Evolutionary conservation across 37 sponge, comb jelly and placozoan genomes (phyloP), one percentile per base, ranked within the genome.

Genomic region (Aphrocallistes beatrix): DNA sequence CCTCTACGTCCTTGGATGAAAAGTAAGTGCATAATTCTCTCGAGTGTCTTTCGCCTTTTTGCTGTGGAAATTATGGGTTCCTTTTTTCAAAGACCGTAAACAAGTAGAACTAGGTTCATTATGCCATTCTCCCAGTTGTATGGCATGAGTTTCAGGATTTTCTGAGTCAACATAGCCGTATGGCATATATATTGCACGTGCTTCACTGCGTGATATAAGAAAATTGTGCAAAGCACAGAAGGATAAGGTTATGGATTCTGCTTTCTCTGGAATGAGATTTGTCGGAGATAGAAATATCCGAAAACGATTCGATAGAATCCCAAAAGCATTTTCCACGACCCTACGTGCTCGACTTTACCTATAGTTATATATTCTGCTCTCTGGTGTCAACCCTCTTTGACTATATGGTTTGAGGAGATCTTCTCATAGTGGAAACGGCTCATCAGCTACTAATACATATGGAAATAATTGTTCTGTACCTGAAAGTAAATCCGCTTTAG

Each of bases 291-390:
- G 37, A 82, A 38, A 81, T 23, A 6, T 60, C 21, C 89, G 86
- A 39, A 86, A 89, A 25, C 83, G 39, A 37, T 60, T 85, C 37
- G 89, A 50, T 37, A 89, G 51, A 23, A 87, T 89, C 38, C 89
- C 89, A 37, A 89, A 89, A 36, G 82, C 86, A n/a, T 86, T 86
- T 51, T 89, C 89, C 0, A 89, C 86, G 10, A 48, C 86, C 50
- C 86, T 42, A 0, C 89, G 38, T 1, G 83, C 86, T 34, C 89
- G 87, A 21, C 82, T 81, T 40, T 87, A 51, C 9, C 89, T 40
- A 87, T 89, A 89, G 38, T 89, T 89, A 34, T 84, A 89, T 25
- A 89, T 81, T 37, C 36, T 28, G 37, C 81, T 25, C 21, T 13
- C 38, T 38, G 50, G 81, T 42, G 6, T 51, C 38, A 88, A 37